These are phyloP conservation scores for Scaptodrosophila lebanonensis DNA, from an alignment of 1,140 invertebrate genomes.

Conservation along the genomic window DNA sequence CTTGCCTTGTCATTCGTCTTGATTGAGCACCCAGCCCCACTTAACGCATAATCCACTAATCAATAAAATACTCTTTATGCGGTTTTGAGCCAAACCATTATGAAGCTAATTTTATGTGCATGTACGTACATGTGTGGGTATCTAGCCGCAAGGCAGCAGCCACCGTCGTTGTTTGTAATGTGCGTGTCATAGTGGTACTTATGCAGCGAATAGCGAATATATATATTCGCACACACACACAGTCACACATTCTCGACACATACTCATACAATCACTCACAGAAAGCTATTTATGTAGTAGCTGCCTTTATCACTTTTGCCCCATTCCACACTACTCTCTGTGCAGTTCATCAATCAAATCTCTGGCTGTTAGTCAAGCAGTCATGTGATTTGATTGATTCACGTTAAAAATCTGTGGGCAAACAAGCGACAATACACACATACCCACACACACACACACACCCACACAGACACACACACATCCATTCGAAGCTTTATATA, in stretches of 20 bases:
- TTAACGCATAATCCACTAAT: slow-evolving; percentile 47
- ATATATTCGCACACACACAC: too few species aligned
- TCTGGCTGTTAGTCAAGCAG: slow-evolving; percentile 72
- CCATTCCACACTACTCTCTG: slow-evolving; percentile 10
- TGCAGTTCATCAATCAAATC: slow-evolving; percentile 74
- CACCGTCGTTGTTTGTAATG: slow-evolving; percentile 37
- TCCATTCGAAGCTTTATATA: background rate
- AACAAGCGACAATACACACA: slow-evolving; percentile 37
- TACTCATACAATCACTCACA: background rate
- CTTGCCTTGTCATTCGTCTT: slow-evolving; percentile 38
- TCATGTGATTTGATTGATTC: slow-evolving; percentile 75
- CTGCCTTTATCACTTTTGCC: background rate
- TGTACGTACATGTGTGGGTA: slow-evolving; percentile 24
- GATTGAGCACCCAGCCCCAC: slow-evolving; percentile 43
- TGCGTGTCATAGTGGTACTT: slow-evolving; percentile 56
- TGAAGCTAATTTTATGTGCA: slow-evolving; percentile 59
- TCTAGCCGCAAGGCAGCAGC: slow-evolving; percentile 34
- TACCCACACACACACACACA: background rate
- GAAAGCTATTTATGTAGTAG: background rate
- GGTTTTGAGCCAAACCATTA: slow-evolving; percentile 16
- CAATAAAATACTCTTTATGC: slow-evolving; percentile 48
- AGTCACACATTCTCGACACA: background rate
- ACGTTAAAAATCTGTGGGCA: slow-evolving; percentile 65
- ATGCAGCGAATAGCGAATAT: background rate
- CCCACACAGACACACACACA: slow-evolving; percentile 7